Evolutionary conservation across 2,888 invertebrate genomes (phyloP), one percentile per base, ranked within the genome.

Genomic region (Biston betularia): DNA sequence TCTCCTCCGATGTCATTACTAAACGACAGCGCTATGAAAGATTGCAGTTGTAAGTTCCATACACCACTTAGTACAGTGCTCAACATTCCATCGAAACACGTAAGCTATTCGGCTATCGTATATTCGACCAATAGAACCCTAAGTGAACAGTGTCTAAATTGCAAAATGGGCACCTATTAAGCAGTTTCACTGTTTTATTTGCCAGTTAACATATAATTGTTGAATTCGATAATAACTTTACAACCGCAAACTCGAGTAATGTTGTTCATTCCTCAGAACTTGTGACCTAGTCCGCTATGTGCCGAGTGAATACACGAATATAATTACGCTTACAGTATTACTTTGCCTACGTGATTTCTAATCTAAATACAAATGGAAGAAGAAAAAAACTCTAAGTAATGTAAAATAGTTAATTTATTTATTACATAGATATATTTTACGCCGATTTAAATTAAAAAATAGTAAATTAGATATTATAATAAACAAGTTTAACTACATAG

Each of bases 261-360:
- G 42, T 24, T 40, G 38, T 24, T 12, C 24, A 24, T 42, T 42
- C 42, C 54, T 9, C 40, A 53, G 14, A 56, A 11, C 45, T 44
- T 57, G 45, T 57, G 53, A 55, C 14, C 67, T 56, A 57, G 57
- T 62, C 57, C 42, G 34, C 42, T 5, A 52, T 34, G 59, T 55
- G 58, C 54, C 53, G 53, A 86, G 65, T 75, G 86, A 85, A 86
- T 87, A 89, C 83, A 87, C 83, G 84, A 89, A 88, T 60, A 57
- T 56, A 45, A 85, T 87, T 87, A 87, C 86, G 80, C 84, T 89
- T 65, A 88, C 88, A 90, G 80, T 86, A 88, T 87, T 87, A 86
- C 76, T 86, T 86, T 86, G 88, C 86, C 87, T 88, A 81, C 33
- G 45, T 48, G 57, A 57, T 53, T 53, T 24, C 56, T 45, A 14